A percentile compares a stretch with the other conserved stretches of the same genome.
Evolutionary conservation across 2,888 invertebrate species (phyloP).

Genomic region (Periphyllus acericola): DNA sequence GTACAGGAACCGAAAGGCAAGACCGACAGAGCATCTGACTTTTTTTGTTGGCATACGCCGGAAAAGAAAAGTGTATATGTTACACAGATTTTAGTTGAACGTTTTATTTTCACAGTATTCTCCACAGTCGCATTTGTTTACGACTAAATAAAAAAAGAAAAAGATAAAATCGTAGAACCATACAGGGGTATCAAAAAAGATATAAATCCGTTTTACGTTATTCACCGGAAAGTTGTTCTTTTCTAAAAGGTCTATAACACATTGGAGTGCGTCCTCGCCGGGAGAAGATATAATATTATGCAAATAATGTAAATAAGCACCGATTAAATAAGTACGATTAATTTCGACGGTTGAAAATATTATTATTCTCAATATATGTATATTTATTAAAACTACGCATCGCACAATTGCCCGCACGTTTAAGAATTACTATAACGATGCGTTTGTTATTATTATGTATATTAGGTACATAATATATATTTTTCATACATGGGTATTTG

Average conservation of each 20-base stretch:
- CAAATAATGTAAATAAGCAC: background rate
- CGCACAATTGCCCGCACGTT: no score
- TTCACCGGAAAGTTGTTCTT: background rate
- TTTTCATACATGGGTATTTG: background rate
- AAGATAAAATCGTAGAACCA: background rate
- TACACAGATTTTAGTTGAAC: background rate
- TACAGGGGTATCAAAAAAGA: background rate
- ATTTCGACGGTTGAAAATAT: background rate
- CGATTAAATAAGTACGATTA: background rate
- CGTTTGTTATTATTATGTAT: no score
- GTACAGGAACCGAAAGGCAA: background rate
- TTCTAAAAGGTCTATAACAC: background rate
- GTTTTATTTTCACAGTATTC: slow-evolving; percentile 27
- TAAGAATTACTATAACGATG: no score
- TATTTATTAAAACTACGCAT: background rate
- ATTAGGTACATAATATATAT: background rate
- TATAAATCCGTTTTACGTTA: background rate
- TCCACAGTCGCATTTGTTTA: background rate
- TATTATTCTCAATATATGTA: background rate
- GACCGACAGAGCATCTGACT: background rate
- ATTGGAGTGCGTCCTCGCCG: background rate
- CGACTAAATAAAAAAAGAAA: slow-evolving; percentile 12
- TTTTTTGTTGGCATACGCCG: background rate
- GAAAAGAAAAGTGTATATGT: background rate
- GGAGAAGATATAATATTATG: background rate